Evolutionary conservation across 2,113 vertebrate genomes (phyloP).

Genomic region (Columba janthina): DNA sequence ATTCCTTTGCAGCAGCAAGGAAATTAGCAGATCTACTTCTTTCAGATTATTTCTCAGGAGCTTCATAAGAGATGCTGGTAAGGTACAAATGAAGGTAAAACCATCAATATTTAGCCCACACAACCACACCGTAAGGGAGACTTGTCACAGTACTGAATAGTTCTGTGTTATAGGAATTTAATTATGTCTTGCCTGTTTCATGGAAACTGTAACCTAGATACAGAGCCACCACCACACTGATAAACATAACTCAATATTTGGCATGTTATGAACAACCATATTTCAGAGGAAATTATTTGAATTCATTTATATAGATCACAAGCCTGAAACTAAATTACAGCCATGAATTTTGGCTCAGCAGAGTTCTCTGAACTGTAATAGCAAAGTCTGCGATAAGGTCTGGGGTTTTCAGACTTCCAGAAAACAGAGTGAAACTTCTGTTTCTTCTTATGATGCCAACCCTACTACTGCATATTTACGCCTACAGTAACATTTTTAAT

Average conservation of each 20-base stretch:
- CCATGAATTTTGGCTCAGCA: background rate
- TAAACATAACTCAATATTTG: constrained; percentile 41
- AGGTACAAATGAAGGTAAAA: background rate
- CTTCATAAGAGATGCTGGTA: background rate
- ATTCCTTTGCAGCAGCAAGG: background rate
- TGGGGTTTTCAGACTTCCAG: background rate
- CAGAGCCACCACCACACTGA: background rate
- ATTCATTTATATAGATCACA: constrained; percentile 36
- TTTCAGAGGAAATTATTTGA: constrained; percentile 35
- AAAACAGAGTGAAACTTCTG: background rate
- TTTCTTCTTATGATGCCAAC: background rate
- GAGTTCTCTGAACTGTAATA: constrained; percentile 6
- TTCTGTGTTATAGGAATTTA: constrained; percentile 12
- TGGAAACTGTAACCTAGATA: constrained; percentile 46
- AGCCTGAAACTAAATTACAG: constrained; percentile 22
- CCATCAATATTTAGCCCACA: background rate
- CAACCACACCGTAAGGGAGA: background rate
- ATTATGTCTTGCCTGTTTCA: constrained; percentile 41
- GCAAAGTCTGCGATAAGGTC: constrained; percentile 1
- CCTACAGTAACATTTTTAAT: background rate
- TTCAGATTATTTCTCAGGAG: background rate
- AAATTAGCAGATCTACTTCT: background rate
- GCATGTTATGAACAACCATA: constrained; percentile 21
- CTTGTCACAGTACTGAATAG: constrained; percentile 45
- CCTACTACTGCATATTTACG: background rate